Evolutionary conservation across 2,797 vertebrate genomes (phyloP), one percentile per base, ranked within the genome.

Genomic region (Anomalospiza imberbis): DNA sequence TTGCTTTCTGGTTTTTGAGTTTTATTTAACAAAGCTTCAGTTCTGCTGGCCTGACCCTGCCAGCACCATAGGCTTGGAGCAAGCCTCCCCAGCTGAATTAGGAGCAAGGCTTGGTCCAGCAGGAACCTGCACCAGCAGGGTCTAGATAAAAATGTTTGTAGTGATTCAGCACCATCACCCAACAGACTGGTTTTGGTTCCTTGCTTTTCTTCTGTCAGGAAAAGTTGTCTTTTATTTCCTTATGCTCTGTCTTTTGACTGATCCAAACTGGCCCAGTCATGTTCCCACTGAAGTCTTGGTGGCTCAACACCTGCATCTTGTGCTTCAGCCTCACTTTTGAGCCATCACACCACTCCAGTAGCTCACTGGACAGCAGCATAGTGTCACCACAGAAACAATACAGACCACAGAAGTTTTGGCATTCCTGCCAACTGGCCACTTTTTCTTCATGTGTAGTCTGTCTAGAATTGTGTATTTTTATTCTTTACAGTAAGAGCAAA

Each of bases 361-460:
- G 60, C 70, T 82, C 77, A 77, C 68, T 47, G 2, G 20, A 82
- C 94, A 96, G 89, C 85, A 96, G 89, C 71, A 2, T 25, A 60
- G 20, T n/a, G 76, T 91, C 95, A 95, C 83, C 92, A 96, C 92
- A 84, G 60, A 78, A 84, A 91, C 73, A 96, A 71, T 91, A 96
- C 82, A 92, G 80, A 29, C 81, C 95, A 95, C 67, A 51, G 53
- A 92, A 81, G 28, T 78, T 79, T 76, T 78, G 88, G 77, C 92
- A 84, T 92, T 96, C 75, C 92, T 79, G 86, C 86, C 94, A 93
- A 85, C 88, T 93, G 91, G 91, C 91, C 86, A 73, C 51, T 29
- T 76, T 71, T 85, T 93, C 95, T 74, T 34, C 55, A 82, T 48
- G 68, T 75, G 38, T 82, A 63, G 34, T 88, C 78, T 82, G 70